Percentiles rank a stretch among this genome's conserved stretches.
Evolutionary conservation across 2,888 invertebrate genomes (phyloP).

Genomic region (Ectropis crepuscularia): DNA sequence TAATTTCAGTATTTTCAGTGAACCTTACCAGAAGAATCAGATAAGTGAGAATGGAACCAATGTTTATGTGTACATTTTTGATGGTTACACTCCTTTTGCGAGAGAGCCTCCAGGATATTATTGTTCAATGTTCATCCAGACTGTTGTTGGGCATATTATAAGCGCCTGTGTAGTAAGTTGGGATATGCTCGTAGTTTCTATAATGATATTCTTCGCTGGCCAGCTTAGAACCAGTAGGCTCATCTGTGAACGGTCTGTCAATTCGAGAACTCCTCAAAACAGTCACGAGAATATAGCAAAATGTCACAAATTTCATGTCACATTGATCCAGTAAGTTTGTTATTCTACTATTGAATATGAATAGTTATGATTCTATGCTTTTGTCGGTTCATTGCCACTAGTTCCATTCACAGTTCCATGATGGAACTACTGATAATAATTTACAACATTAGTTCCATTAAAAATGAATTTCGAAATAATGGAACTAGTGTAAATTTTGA

Average conservation of each 20-base stretch:
- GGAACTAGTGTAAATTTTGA: too few relatives aligned
- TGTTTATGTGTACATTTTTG: slow-evolving; percentile 59
- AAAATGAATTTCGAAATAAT: too few relatives aligned
- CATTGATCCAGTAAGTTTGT: slow-evolving; percentile 51
- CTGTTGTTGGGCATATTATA: slow-evolving; percentile 57
- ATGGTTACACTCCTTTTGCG: slow-evolving; percentile 62
- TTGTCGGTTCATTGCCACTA: too few relatives aligned
- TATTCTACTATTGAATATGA: too few relatives aligned
- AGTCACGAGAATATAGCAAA: slow-evolving; percentile 57
- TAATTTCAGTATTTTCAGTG: slow-evolving; percentile 60
- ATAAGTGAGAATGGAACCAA: slow-evolving; percentile 56
- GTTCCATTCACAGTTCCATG: too few relatives aligned
- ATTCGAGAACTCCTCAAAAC: slow-evolving; percentile 30
- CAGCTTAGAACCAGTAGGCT: slow-evolving; percentile 60
- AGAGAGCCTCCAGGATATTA: slow-evolving; percentile 65
- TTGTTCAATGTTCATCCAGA: slow-evolving; percentile 59
- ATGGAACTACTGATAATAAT: too few relatives aligned
- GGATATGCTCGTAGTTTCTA: slow-evolving; percentile 63
- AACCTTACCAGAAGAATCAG: slow-evolving; percentile 63
- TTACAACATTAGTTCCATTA: too few relatives aligned
- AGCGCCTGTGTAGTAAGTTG: slow-evolving; percentile 62
- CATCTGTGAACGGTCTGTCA: slow-evolving; percentile 50
- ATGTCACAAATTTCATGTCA: slow-evolving; percentile 59
- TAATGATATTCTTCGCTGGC: slow-evolving; percentile 71
- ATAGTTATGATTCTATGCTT: too few relatives aligned